Percentiles rank a stretch among this genome's conserved stretches.
Evolutionary conservation across 2,797 vertebrate species (phyloP).

Genomic region (Clamator glandarius): DNA sequence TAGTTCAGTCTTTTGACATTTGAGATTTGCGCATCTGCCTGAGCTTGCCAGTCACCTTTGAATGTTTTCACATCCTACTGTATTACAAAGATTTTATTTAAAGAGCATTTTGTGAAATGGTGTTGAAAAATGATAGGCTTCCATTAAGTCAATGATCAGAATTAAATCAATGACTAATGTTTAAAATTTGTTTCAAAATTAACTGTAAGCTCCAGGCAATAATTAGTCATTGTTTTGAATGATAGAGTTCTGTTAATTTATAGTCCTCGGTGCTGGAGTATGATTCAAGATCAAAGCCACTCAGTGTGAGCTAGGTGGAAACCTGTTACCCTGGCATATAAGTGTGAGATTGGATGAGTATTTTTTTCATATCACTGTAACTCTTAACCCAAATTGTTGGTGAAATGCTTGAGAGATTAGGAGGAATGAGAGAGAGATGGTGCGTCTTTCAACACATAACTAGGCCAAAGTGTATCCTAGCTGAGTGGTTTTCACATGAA

Average conservation of each 20-base stretch:
- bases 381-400: neutral
- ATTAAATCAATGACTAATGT: neutral
- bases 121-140: neutral
- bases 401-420: neutral
- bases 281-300: neutral
- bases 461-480: neutral
- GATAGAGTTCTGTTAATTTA: neutral
- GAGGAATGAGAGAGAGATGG: neutral
- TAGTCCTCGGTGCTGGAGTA: neutral
- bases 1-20: neutral
- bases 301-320: neutral
- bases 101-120: neutral
- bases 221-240: neutral
- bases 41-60: neutral
- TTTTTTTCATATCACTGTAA: neutral
- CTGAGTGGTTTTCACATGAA: neutral
- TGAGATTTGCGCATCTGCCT: neutral
- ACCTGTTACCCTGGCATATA: neutral
- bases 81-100: neutral
- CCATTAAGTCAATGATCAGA: neutral
- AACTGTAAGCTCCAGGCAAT: neutral
- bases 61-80: neutral
- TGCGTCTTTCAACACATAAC: neutral
- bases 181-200: neutral
- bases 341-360: neutral